Conservation (phyloP, 2,113 vertebrate species). For the Dipodomys spectabilis region DNA sequence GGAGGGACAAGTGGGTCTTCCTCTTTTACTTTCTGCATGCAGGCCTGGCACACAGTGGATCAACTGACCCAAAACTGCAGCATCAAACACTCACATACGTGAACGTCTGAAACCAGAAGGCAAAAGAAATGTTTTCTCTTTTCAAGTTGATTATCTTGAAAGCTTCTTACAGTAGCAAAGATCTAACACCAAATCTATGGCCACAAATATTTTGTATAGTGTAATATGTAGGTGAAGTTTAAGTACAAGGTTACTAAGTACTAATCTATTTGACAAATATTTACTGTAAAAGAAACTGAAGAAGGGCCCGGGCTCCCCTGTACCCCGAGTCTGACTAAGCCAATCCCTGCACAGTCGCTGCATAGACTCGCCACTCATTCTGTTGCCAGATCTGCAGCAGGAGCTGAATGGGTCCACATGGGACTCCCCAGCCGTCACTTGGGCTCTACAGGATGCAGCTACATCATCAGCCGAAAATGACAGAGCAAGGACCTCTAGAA, state of each 20-base stretch:
- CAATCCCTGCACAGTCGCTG: not conserved
- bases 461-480: not conserved
- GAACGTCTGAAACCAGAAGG: not conserved
- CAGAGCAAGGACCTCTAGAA: not conserved
- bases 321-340: not conserved
- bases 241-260: conserved; percentile 21
- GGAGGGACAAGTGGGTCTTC: not conserved
- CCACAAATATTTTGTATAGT: not conserved
- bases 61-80: not conserved
- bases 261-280: conserved; percentile 12
- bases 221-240: conserved; percentile 18
- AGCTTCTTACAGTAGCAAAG: not conserved
- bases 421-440: not conserved
- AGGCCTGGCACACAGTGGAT: not conserved
- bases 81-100: not conserved
- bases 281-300: not conserved
- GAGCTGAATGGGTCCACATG: fast-evolving
- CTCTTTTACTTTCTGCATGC: not conserved
- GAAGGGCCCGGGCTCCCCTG: too few relatives aligned
- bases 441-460: not conserved
- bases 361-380: too few relatives aligned
- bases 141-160: not conserved
- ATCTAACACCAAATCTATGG: not conserved
- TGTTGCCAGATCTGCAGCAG: not conserved
- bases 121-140: not conserved